These are phyloP conservation scores for Ellobius talpinus DNA, from an alignment of 2,113 vertebrate genomes.

Conservation along the genomic window DNA sequence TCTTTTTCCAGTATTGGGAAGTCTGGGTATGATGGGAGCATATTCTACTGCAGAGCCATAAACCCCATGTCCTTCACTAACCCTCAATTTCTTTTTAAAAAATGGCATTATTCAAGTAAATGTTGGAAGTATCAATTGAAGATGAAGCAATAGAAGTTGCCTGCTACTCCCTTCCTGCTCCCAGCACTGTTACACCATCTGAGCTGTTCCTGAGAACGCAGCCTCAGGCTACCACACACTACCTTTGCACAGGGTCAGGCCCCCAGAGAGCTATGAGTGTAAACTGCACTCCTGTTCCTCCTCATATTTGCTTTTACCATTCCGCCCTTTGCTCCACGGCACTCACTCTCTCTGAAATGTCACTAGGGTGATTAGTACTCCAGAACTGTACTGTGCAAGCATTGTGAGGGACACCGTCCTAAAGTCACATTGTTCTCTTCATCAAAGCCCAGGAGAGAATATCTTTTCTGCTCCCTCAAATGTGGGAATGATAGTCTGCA, in stretches of 20 bases:
- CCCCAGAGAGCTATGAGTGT: background rate
- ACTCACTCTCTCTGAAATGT: background rate
- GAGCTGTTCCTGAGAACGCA: fast-evolving
- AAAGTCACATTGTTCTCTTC: background rate
- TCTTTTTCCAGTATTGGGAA: background rate
- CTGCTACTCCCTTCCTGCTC: background rate
- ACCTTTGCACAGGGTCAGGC: background rate
- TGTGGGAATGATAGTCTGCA: background rate
- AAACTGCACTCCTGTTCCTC: background rate
- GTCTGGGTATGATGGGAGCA: background rate
- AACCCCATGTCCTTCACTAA: background rate
- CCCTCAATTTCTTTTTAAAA: background rate
- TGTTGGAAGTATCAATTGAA: slow-evolving; percentile 30
- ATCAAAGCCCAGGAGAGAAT: background rate
- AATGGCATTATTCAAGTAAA: background rate
- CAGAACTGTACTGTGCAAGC: background rate
- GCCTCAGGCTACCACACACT: background rate
- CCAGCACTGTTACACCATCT: background rate
- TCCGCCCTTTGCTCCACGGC: background rate
- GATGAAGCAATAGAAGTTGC: background rate
- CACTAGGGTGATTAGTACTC: background rate
- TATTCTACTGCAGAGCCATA: background rate
- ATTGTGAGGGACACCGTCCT: background rate
- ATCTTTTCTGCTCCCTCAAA: background rate
- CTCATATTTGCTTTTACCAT: background rate